phyloP scores from a whole-genome alignment of 2,888 invertebrate genomes.

The Drosophila parthenogenetica region DNA sequence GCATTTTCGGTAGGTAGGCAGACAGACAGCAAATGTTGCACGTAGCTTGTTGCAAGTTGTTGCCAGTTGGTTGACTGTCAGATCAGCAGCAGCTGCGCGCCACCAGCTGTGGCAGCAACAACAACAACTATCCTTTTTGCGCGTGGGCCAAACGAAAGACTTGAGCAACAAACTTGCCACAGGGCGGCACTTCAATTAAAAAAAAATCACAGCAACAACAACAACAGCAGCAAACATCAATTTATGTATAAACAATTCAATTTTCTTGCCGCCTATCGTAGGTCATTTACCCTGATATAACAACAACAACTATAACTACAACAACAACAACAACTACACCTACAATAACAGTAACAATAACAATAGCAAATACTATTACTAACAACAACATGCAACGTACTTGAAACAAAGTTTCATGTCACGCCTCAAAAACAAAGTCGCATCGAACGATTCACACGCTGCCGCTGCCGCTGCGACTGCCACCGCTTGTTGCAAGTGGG shows the following conservation, averaged over 20 bases:
- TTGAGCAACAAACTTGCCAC: slow-evolving; percentile 75
- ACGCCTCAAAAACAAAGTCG: slow-evolving; percentile 67
- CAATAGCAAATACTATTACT: background rate
- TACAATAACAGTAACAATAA: slow-evolving; percentile 23
- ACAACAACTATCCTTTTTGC: slow-evolving; percentile 26
- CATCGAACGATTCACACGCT: slow-evolving; percentile 73
- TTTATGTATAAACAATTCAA: slow-evolving; percentile 80
- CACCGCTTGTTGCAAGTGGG: slow-evolving; percentile 46
- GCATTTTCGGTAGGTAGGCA: slow-evolving; percentile 25
- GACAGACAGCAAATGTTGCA: slow-evolving; percentile 12
- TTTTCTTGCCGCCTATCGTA: slow-evolving; percentile 63
- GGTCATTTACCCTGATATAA: slow-evolving; percentile 72
- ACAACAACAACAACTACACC: slow-evolving; percentile 9
- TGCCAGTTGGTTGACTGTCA: slow-evolving; percentile 13
- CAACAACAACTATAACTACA: slow-evolving; percentile 17
- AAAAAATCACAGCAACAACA: slow-evolving; percentile 18
- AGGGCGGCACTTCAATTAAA: slow-evolving; percentile 59
- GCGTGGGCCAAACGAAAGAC: slow-evolving; percentile 75
- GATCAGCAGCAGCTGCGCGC: slow-evolving; percentile 64
- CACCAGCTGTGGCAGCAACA: slow-evolving; percentile 56
- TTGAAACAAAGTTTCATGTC: slow-evolving; percentile 75
- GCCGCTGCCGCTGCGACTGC: slow-evolving; percentile 26
- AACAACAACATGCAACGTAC: slow-evolving; percentile 59
- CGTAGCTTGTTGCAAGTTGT: background rate
- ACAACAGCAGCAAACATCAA: slow-evolving; percentile 52